Evolutionary conservation across 2,113 vertebrate genomes (phyloP), one percentile per base, ranked within the genome.

Genomic region (Bostrychus sinensis): DNA sequence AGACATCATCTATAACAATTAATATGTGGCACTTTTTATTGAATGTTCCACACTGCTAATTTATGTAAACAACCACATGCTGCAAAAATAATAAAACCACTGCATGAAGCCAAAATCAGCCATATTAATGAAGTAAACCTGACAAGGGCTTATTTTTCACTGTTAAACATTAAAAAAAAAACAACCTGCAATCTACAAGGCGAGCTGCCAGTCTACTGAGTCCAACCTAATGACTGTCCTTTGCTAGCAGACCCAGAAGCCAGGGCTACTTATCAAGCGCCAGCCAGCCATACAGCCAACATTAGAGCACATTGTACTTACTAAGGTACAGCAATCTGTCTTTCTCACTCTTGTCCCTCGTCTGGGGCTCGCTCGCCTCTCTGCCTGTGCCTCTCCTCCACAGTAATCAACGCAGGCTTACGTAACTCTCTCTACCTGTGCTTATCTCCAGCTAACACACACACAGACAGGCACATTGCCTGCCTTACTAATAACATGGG

Each of bases 401-500:
- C 83, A 81, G 88, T 89, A 91, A 91, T 91, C 88, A 89, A 83
- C 80, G 66, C 72, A 62, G 77, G 84, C 82, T 93, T 92, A 92
- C 78, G 80, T 91, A 91, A 92, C 89, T 89, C 88, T 85, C 85
- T 89, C 89, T 89, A 92, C 91, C 91, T 91, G 90, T 82, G 87
- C 91, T 92, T 92, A 92, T 93, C 91, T 88, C 80, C 20, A 75
- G 67, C 82, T 78, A 86, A 88, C 90, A 92, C 90, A 89, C 90
- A 89, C 89, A 84, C 77, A 78, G 79, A 86, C 86, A 82, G 62
- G 74, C 85, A 88, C 88, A 89, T 87, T 84, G 86, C 83, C 82
- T 87, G 85, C 82, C 86, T 89, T 89, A 87, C 87, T 92, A 93
- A 92, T 92, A 92, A 90, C 88, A 85, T 72, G 62, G 61, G 45